Percentiles rank a stretch among this genome's conserved stretches.
Evolutionary conservation across 2,113 vertebrate genomes (phyloP).

Genomic region (Microtus richardsoni): DNA sequence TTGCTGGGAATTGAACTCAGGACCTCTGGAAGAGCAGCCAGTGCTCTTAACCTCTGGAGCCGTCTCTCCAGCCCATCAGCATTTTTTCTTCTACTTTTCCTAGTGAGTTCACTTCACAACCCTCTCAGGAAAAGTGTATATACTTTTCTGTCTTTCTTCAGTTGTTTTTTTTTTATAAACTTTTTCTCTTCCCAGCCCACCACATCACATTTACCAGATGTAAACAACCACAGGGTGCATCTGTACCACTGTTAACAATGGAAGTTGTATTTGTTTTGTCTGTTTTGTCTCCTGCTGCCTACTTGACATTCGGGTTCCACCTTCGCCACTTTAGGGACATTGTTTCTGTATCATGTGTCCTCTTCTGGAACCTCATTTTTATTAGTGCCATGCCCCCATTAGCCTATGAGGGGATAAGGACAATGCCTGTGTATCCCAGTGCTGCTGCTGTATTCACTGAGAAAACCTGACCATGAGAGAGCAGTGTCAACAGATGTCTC

Average conservation of each 20-base stretch:
- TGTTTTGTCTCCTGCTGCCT: background rate
- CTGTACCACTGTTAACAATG: background rate
- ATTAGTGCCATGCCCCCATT: background rate
- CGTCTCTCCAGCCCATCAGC: too few species aligned
- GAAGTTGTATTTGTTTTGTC: background rate
- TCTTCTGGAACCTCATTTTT: background rate
- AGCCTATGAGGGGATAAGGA: background rate
- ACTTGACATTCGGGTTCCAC: background rate
- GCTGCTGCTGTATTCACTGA: background rate
- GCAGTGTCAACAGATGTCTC: background rate
- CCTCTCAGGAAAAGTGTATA: background rate
- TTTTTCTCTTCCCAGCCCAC: background rate
- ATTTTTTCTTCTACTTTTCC: background rate
- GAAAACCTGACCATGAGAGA: background rate
- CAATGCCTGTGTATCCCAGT: background rate
- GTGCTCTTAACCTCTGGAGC: too few species aligned
- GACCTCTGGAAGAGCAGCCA: too few species aligned
- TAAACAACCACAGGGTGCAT: background rate
- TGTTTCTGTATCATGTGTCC: background rate
- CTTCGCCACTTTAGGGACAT: background rate
- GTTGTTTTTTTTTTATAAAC: background rate
- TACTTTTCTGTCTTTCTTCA: background rate
- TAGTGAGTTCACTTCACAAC: background rate
- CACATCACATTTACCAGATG: background rate
- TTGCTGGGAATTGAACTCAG: too few species aligned